Conservation (phyloP, 2,888 invertebrate species). For the Ichneumoninae sp. region DNA sequence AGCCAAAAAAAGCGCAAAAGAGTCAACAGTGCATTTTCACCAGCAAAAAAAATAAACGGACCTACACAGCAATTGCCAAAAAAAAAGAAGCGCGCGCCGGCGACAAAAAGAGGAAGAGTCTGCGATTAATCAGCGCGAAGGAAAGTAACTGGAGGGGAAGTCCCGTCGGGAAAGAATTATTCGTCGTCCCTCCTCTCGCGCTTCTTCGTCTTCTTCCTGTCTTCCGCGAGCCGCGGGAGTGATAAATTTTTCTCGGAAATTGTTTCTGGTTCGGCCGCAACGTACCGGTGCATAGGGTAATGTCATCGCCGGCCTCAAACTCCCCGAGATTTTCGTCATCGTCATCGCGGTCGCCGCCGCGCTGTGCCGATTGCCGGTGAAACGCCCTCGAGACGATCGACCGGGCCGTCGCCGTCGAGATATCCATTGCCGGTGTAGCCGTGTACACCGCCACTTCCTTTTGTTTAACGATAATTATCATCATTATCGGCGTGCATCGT, state of each 20-base stretch:
- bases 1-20: neutral
- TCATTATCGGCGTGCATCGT: slow-evolving; percentile 55
- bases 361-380: slow-evolving; percentile 5
- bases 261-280: neutral
- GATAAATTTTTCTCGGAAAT: neutral
- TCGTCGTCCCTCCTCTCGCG: neutral
- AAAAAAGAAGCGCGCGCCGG: neutral
- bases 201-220: no score
- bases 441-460: slow-evolving; percentile 30
- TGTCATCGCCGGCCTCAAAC: slow-evolving; percentile 17
- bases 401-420: neutral
- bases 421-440: slow-evolving; percentile 21
- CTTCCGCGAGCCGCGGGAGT: neutral
- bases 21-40: slow-evolving; percentile 6
- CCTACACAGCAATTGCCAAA: neutral
- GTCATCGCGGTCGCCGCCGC: neutral
- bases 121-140: slow-evolving; percentile 34
- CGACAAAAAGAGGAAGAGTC: neutral
- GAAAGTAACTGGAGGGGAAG: slow-evolving; percentile 17
- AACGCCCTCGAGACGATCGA: slow-evolving; percentile 20
- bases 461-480: slow-evolving; percentile 56
- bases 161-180: slow-evolving; percentile 27
- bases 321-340: neutral
- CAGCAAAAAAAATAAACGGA: neutral
- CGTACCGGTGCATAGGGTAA: neutral